A percentile compares a stretch with the other conserved stretches of the same genome.
Evolutionary conservation across 2,113 vertebrate genomes (phyloP).

Genomic region (Bufo gargarizans): DNA sequence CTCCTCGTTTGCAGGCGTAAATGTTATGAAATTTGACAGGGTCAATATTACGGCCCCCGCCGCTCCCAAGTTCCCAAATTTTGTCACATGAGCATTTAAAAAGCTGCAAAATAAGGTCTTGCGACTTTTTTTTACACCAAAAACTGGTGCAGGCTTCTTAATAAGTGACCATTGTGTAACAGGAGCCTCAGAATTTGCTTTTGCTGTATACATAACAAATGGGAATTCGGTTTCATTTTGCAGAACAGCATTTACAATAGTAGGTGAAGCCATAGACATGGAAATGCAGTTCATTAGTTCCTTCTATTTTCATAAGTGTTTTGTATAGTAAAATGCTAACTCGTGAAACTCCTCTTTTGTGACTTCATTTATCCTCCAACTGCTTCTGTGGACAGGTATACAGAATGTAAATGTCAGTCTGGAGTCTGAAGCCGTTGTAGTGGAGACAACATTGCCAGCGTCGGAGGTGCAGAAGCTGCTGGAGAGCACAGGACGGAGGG

Average conservation of each 20-base stretch:
- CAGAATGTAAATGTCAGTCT: conserved; percentile 74
- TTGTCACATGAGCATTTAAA: too few relatives aligned
- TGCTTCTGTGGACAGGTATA: conserved; percentile 70
- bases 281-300: not conserved
- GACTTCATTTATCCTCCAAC: not conserved
- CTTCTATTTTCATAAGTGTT: not conserved
- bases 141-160: too few relatives aligned
- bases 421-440: conserved; percentile 77
- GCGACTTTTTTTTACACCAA: too few relatives aligned
- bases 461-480: conserved; percentile 79
- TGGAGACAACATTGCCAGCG: conserved; percentile 77
- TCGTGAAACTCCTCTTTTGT: not conserved
- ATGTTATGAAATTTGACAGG: too few relatives aligned
- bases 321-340: not conserved
- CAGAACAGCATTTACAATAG: not conserved
- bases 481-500: conserved; percentile 79
- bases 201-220: too few relatives aligned
- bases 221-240: too few relatives aligned
- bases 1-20: too few relatives aligned
- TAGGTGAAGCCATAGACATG: not conserved
- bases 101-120: too few relatives aligned
- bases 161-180: not conserved
- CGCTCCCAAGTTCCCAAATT: too few relatives aligned
- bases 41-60: too few relatives aligned
- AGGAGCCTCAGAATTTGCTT: not conserved